Evolutionary conservation across 2,888 invertebrate species (phyloP).

Genomic region (Cerceris rybyensis): DNA sequence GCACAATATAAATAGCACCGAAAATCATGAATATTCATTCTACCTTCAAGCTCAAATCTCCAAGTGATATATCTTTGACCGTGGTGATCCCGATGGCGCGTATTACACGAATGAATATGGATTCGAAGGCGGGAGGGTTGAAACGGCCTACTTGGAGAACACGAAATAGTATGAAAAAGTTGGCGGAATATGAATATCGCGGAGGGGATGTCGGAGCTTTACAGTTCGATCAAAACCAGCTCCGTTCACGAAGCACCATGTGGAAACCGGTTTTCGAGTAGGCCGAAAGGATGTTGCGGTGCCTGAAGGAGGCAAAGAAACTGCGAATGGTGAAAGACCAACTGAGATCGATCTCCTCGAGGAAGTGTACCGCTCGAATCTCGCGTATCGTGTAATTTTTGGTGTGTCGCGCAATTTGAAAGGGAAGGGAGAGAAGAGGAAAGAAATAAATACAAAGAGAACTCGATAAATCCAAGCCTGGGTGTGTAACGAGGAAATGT

Average conservation of each 20-base stretch:
- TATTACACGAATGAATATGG: constrained; percentile 17
- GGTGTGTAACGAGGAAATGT: background rate
- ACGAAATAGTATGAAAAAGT: constrained; percentile 28
- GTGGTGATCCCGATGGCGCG: constrained; percentile 5
- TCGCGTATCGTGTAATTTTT: constrained; percentile 42
- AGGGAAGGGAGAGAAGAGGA: background rate
- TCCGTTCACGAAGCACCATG: constrained; percentile 52
- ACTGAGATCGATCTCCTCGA: constrained; percentile 53
- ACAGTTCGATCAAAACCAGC: constrained; percentile 47
- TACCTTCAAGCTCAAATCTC: background rate
- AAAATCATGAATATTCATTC: constrained; percentile 45
- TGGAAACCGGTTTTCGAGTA: constrained; percentile 67
- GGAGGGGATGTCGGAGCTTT: constrained; percentile 27
- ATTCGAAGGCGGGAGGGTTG: constrained; percentile 13
- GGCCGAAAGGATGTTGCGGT: constrained; percentile 63
- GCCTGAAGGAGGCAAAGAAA: constrained; percentile 50
- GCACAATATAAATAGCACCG: constrained; percentile 12
- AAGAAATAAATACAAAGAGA: constrained; percentile 6
- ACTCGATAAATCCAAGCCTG: background rate
- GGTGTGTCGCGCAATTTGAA: constrained; percentile 15
- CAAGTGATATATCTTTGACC: constrained; percentile 18
- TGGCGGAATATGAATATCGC: constrained; percentile 22
- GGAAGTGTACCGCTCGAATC: constrained; percentile 32
- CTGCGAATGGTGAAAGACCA: constrained; percentile 36
- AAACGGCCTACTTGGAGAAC: constrained; percentile 14